Base-by-base conservation (phyloP, 1,140 invertebrate genomes). In the Tetramorium parvispinum region DNA sequence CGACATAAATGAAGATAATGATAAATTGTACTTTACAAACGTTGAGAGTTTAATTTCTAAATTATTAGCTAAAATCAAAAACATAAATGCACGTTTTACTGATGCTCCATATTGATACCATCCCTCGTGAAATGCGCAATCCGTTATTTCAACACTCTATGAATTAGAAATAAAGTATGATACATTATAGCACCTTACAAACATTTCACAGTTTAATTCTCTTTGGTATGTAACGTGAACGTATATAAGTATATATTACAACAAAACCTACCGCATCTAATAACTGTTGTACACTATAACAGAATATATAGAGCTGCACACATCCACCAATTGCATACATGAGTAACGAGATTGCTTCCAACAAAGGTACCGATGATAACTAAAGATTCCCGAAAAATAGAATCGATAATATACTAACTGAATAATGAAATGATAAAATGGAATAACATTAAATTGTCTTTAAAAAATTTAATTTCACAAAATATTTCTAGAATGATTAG, bases 231-330 rank as follows among this genome's bases (percentile, higher is more conserved):
- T 49, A 68, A 46, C 21, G 2, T 24, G 11, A 6, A 66, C 1
- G 3, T 32, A 32, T 32, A 32, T 32, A 32, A 18, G 3, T 16
- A 53, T 53, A 13, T 11, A 24, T 24, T 68, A 11, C 65, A 24
- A 68, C n/a, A 55, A 49, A 70, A 0, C 61, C 86, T 85, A 92
- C 91, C 85, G 91, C 85, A 40, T 92, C 90, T 24, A 90, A 16
- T 70, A 92, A 71, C 1, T 87, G 65, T 81, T 92, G 91, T 10
- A 90, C 40, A 13, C 81, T 90, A 10, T 53, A 89, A 40, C 91
- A 92, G 0, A 91, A 8, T 57, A 92, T 77, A 8, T 92, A 92
- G 2, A 92, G 70, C 55, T 92, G 91, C 5, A 88, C 66, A n/a
- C 92, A 5, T 4, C 83, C 81, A 8, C 85, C 88, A 1, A 49